These are phyloP conservation scores for Rhinophrynus dorsalis DNA, from an alignment of 2,797 vertebrate genomes.

Conservation along the genomic window DNA sequence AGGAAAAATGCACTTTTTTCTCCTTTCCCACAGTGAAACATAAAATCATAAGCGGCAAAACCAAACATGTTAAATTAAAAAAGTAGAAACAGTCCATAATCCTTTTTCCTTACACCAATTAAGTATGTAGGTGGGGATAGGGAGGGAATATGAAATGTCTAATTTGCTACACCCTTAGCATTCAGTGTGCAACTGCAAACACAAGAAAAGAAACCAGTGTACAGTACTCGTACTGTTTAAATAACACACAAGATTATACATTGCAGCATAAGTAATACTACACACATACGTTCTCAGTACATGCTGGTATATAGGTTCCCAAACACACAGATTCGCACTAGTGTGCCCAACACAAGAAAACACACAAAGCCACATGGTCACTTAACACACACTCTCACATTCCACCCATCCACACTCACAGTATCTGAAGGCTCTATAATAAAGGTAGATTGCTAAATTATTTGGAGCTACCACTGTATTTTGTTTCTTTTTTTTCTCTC, in stretches of 20 bases:
- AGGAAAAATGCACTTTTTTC: conserved; percentile 51
- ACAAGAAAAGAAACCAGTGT: conserved; percentile 79
- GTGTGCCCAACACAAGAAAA: conserved; percentile 52
- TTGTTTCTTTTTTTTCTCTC: conserved; percentile 55
- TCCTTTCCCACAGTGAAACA: conserved; percentile 51
- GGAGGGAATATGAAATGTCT: conserved; percentile 61
- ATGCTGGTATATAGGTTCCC: conserved; percentile 78
- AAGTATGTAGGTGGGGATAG: conserved; percentile 51
- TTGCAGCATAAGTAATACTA: conserved; percentile 78
- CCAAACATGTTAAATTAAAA: conserved; percentile 49
- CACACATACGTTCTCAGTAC: conserved; percentile 74
- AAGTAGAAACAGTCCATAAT: conserved; percentile 56
- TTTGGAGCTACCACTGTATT: conserved; percentile 72
- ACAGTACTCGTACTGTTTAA: conserved; percentile 88
- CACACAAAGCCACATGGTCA: conserved; percentile 51
- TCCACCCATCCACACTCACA: conserved; percentile 73
- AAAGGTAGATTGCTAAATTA: conserved; percentile 81
- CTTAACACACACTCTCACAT: conserved; percentile 54
- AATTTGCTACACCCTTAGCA: conserved; percentile 68
- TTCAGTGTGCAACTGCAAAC: conserved; percentile 76
- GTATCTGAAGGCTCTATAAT: conserved; percentile 82
- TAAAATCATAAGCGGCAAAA: conserved; percentile 53
- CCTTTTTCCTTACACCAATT: conserved; percentile 58
- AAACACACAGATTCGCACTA: conserved; percentile 57
- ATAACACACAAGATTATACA: conserved; percentile 82